phyloP scores from a whole-genome alignment of 2,797 vertebrate genomes.

The Thalassophryne amazonica region DNA sequence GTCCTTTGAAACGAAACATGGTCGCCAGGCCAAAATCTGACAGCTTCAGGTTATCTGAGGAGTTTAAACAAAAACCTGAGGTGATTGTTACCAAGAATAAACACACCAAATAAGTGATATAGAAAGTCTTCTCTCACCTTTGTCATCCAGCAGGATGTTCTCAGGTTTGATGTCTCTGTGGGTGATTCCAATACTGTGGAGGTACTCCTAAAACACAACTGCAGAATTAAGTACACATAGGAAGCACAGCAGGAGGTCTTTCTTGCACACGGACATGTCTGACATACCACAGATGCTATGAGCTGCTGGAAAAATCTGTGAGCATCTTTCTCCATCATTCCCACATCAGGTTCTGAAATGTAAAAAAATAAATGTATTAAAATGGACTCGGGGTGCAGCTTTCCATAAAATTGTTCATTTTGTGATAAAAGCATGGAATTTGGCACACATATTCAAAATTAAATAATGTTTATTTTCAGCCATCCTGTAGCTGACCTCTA shows the following conservation, averaged over 20 bases:
- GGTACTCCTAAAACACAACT: conserved; percentile 81
- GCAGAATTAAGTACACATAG: conserved; percentile 1
- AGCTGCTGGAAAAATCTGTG: conserved; percentile 93
- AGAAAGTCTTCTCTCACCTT: conserved; percentile 71
- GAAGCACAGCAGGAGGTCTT: not conserved
- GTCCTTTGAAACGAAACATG: conserved; percentile 85
- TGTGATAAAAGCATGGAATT: no score
- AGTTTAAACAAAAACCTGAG: not conserved
- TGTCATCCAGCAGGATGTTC: conserved; percentile 92
- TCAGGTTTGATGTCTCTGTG: conserved; percentile 98
- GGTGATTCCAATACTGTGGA: conserved; percentile 91
- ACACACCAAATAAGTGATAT: not conserved
- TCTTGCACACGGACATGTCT: not conserved
- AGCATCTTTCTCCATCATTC: conserved; percentile 92
- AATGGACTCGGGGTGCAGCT: no score
- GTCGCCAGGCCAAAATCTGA: conserved; percentile 92
- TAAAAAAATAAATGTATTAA: not conserved
- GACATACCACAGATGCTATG: conserved; percentile 90
- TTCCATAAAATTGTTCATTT: no score
- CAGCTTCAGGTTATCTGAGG: conserved; percentile 88
- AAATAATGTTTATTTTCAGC: no score
- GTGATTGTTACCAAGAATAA: not conserved
- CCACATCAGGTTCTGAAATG: conserved; percentile 88
- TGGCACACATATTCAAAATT: no score
- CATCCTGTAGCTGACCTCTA: no score